Evolutionary conservation across 1,140 invertebrate species (phyloP).

Genomic region (Helicoverpa armigera): DNA sequence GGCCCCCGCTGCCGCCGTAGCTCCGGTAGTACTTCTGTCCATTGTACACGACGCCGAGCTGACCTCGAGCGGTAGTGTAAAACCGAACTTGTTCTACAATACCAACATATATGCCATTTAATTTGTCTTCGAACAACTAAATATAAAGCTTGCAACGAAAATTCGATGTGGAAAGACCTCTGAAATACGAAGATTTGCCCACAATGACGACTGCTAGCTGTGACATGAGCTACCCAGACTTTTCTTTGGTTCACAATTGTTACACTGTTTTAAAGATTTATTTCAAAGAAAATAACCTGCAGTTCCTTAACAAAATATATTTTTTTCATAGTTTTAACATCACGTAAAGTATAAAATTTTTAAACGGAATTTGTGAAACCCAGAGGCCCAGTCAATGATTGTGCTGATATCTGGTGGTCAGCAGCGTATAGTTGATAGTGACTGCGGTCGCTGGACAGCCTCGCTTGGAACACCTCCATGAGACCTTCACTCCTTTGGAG

Average conservation of each 20-base stretch:
- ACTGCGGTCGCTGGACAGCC: constrained; percentile 56
- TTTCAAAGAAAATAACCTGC: background rate
- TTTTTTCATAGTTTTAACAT: no score
- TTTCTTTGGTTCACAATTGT: no score
- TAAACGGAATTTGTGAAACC: background rate
- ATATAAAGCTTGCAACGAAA: background rate
- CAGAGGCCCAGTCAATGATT: constrained; percentile 7
- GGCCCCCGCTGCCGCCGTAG: constrained; percentile 35
- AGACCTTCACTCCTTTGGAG: constrained; percentile 43
- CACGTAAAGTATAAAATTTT: background rate
- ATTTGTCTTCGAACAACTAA: background rate
- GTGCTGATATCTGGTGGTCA: constrained; percentile 49
- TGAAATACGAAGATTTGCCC: no score
- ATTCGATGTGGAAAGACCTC: no score
- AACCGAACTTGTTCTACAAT: constrained; percentile 16
- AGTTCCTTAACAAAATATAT: constrained; percentile 6
- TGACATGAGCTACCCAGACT: no score
- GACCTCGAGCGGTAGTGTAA: constrained; percentile 36
- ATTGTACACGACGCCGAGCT: constrained; percentile 30
- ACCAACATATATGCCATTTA: background rate
- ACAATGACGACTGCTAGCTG: no score
- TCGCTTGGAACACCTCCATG: constrained; percentile 59
- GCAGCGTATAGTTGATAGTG: constrained; percentile 45
- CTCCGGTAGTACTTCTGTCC: constrained; percentile 46
- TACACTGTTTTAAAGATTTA: no score